Base-by-base conservation (phyloP, 2,113 vertebrate species). In the Oryzias curvinotus region DNA sequence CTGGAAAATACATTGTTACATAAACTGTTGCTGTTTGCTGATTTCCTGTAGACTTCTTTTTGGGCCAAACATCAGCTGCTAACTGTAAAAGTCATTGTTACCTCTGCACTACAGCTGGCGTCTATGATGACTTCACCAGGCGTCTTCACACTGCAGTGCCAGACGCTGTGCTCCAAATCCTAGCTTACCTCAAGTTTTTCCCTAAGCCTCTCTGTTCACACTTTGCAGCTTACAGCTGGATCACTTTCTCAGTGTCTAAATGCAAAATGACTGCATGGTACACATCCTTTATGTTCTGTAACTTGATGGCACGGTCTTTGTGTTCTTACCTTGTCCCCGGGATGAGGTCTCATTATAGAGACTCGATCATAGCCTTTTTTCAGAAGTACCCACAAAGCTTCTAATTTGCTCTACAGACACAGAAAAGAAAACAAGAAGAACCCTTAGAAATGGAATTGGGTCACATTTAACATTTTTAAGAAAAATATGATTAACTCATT, bases 301-400 rank as follows among this genome's bases (percentile, higher is more conserved):
- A 36, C 46, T 23, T 58, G 23, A 71, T 66, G 26, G 17, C 28
- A 43, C 26, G 17, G 63, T 61, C 69, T 53, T 59, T 18, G 25
- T 47, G 52, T n/a, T 72, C 6, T 70, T 95, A 98, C 97, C 95
- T 96, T 97, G 85, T 98, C 97, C 82, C 96, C 96, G 0, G 96
- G 97, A 59, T 96, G 94, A 6, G 97, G 97, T 67, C 96, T 93
- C 96, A 98, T 98, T 59, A 99, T 92, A 0, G 97, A 98, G 21
- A 99, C 97, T 0, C 96, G 95, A 80, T 98, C 94, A 1, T 99
- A 99, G 26, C 95, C 96, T 84, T 94, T 98, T 81, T 93, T 85
- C 78, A 99, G 83, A 49, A 99, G 87, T 4, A 96, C 93, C 96
- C 96, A 99, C 71, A 98, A 83, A 45, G 96, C 96, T 53, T 99